Evolutionary conservation across 2,888 invertebrate species (phyloP).

Genomic region (Dynastes maya): DNA sequence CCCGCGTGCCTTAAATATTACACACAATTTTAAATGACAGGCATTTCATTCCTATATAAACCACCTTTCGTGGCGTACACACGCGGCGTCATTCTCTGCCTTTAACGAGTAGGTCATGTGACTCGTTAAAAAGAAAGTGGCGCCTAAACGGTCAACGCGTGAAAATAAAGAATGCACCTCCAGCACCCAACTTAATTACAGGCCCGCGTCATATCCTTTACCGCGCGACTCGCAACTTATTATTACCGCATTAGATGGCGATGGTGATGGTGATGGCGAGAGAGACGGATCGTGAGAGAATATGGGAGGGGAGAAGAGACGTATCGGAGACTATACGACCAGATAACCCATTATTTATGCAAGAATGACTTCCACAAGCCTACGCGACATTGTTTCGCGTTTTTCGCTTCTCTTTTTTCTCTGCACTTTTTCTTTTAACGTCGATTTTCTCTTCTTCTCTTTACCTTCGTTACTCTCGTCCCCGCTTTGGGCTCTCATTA

Average conservation of each 20-base stretch:
- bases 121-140: slow-evolving; percentile 43
- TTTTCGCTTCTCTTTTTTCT: slow-evolving; percentile 29
- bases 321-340: slow-evolving; percentile 6
- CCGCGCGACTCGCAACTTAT: slow-evolving; percentile 5
- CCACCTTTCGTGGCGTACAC: not conserved
- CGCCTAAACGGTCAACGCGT: slow-evolving; percentile 38
- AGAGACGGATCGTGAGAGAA: not conserved
- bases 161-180: slow-evolving; percentile 40
- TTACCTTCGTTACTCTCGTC: slow-evolving; percentile 1
- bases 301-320: not conserved
- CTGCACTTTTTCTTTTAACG: not conserved
- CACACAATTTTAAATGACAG: slow-evolving; percentile 4
- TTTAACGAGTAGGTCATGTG: slow-evolving; percentile 20
- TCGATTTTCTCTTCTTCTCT: not conserved
- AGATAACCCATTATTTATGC: slow-evolving; percentile 45
- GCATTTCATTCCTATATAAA: slow-evolving; percentile 15
- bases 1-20: slow-evolving; percentile 8
- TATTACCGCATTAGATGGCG: slow-evolving; percentile 26
- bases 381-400: slow-evolving; percentile 45
- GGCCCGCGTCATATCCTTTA: slow-evolving; percentile 8
- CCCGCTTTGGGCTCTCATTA: slow-evolving; percentile 2
- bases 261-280: not conserved
- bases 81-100: slow-evolving; percentile 19
- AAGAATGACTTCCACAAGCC: slow-evolving; percentile 37
- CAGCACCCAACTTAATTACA: slow-evolving; percentile 36